A percentile compares a stretch with the other conserved stretches of the same genome.
These are phyloP conservation scores for Panagrolaimus sp. DNA, from an alignment of 1,140 invertebrate species.

Conservation along the genomic window DNA sequence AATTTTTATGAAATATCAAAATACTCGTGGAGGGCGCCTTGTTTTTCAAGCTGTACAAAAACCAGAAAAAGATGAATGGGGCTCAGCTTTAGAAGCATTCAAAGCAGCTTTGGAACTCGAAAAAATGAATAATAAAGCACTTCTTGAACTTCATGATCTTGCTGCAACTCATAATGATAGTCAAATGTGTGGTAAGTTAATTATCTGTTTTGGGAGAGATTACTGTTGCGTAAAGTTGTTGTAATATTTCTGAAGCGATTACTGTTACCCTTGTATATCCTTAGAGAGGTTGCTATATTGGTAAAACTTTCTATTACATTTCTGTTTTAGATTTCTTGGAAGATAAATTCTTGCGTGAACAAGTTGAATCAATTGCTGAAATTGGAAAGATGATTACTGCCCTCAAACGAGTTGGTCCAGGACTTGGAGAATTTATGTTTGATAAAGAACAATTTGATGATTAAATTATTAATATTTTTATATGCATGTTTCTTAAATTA, in stretches of 20 bases:
- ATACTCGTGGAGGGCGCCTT: constrained; percentile 72
- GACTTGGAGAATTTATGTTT: constrained; percentile 66
- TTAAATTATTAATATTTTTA: no score
- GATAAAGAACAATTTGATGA: constrained; percentile 60
- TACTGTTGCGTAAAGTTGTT: no score
- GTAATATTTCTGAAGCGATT: no score
- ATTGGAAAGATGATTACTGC: constrained; percentile 64
- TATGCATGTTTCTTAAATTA: no score
- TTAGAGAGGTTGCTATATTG: no score
- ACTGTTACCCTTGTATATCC: no score
- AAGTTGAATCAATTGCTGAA: constrained; percentile 66
- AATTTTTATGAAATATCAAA: constrained; percentile 71
- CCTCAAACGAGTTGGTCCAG: constrained; percentile 64
- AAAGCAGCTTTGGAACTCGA: constrained; percentile 69
- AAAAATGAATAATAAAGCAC: constrained; percentile 70
- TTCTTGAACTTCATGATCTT: constrained; percentile 68
- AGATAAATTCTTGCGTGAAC: constrained; percentile 64
- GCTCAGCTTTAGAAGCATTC: constrained; percentile 68
- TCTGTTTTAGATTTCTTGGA: constrained; percentile 66
- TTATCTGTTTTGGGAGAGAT: no score
- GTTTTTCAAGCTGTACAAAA: constrained; percentile 59
- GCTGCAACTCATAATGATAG: constrained; percentile 68
- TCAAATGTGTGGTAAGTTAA: constrained; percentile 57
- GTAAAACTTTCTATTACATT: no score
- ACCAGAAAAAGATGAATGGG: constrained; percentile 67